phyloP scores from a whole-genome alignment of 2,888 invertebrate genomes.

The Dioctria linearis region DNA sequence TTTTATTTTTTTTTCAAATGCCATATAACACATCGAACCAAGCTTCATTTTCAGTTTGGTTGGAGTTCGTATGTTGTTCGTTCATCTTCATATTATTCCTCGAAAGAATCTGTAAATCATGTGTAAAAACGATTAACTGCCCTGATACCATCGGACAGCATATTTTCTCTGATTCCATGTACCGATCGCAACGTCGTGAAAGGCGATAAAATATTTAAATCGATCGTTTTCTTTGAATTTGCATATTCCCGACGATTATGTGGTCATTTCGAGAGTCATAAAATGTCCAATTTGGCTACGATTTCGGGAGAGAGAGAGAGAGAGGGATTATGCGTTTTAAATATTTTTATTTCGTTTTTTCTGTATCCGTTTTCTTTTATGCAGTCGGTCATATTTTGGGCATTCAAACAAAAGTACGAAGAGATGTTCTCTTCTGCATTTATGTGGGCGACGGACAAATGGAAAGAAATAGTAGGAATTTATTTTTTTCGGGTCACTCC shows the following conservation, averaged over 20 bases:
- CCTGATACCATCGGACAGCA: constrained; percentile 13
- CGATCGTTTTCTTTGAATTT: constrained; percentile 32
- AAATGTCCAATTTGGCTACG: not conserved
- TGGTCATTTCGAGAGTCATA: not conserved
- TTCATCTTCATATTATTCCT: not conserved
- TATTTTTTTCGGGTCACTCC: too few relatives aligned
- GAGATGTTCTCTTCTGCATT: too few relatives aligned
- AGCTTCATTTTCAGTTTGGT: not conserved
- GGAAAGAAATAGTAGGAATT: too few relatives aligned
- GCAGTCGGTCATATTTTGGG: not conserved
- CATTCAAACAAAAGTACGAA: not conserved
- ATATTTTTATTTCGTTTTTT: not conserved
- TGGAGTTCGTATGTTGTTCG: not conserved
- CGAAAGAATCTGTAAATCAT: constrained; percentile 17
- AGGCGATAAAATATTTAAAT: constrained; percentile 31
- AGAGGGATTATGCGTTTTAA: not conserved
- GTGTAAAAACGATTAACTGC: constrained; percentile 20
- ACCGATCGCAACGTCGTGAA: constrained; percentile 13
- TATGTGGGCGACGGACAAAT: too few relatives aligned
- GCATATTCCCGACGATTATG: constrained; percentile 4
- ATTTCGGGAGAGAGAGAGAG: too few relatives aligned
- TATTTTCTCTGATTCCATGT: constrained; percentile 4
- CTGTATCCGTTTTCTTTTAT: too few relatives aligned
- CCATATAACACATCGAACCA: too few relatives aligned
- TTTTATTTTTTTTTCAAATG: too few relatives aligned